These are phyloP conservation scores for Pherbina coryleti DNA, from an alignment of 2,888 invertebrate genomes.

Conservation along the genomic window DNA sequence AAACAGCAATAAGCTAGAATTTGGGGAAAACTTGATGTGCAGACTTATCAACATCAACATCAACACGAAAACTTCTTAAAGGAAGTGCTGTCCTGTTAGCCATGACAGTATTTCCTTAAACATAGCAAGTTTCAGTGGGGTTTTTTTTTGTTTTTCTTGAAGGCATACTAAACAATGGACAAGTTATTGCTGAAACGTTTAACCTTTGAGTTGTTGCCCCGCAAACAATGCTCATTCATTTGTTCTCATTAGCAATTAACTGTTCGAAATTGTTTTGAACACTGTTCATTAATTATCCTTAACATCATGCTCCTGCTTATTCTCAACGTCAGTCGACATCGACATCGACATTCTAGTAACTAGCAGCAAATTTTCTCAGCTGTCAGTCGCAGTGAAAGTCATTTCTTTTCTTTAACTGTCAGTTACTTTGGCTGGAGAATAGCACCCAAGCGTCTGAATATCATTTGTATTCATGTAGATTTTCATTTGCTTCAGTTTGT, in stretches of 20 bases:
- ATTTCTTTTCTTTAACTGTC: conserved; percentile 25
- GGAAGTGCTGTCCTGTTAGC: neutral
- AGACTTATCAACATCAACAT: neutral
- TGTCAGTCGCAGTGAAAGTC: conserved; percentile 32
- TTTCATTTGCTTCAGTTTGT: neutral
- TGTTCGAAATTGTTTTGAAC: conserved; percentile 20
- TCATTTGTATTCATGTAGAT: neutral
- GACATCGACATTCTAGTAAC: conserved; percentile 17
- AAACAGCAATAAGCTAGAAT: neutral
- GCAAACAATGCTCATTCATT: conserved; percentile 12
- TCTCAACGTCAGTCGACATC: neutral
- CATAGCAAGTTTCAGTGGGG: neutral
- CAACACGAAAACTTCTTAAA: neutral
- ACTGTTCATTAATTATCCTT: conserved; percentile 24
- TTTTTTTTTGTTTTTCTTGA: neutral
- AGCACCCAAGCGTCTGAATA: neutral
- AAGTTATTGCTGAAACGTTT: neutral
- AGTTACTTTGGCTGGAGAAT: neutral
- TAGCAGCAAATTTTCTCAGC: conserved; percentile 14
- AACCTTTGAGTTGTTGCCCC: neutral
- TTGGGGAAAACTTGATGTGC: neutral
- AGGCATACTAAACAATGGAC: neutral
- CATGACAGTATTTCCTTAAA: neutral
- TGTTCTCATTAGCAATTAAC: conserved; percentile 31
- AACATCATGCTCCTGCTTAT: neutral